Conservation (phyloP, 2,113 vertebrate species). For the Percopsis transmontana region DNA sequence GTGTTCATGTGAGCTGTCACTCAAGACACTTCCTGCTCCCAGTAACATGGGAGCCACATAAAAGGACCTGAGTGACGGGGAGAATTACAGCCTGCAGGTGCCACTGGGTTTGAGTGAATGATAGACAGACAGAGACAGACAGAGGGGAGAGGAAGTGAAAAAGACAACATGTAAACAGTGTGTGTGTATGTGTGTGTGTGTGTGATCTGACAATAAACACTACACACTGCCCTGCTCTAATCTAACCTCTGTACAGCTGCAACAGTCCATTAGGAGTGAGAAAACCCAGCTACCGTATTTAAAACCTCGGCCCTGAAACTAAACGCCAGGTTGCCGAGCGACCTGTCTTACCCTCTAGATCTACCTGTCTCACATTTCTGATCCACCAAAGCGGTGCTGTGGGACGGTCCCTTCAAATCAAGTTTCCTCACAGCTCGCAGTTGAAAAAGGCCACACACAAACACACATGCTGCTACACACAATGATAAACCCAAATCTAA, state of each 20-base stretch:
- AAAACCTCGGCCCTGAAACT: conserved; percentile 53
- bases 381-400: conserved; percentile 32
- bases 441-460: no score
- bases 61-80: conserved; percentile 53
- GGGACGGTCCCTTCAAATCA: conserved; percentile 24
- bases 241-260: conserved; percentile 33
- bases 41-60: conserved; percentile 65
- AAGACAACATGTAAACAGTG: conserved; percentile 1
- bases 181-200: conserved; percentile 7
- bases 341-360: not conserved
- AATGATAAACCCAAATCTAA: no score
- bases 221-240: conserved; percentile 12
- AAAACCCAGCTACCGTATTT: conserved; percentile 51
- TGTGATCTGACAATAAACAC: conserved; percentile 33
- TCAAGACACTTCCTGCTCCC: conserved; percentile 58
- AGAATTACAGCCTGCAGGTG: conserved; percentile 38
- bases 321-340: conserved; percentile 48
- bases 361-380: conserved; percentile 31
- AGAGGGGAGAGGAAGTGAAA: conserved; percentile 11
- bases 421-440: no score
- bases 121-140: no score
- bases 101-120: no score
- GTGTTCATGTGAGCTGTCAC: conserved; percentile 56
- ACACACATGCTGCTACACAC: not conserved
- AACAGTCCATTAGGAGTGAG: conserved; percentile 42